These are phyloP conservation scores for Oryzias melastigma DNA, from an alignment of 2,113 vertebrate species.

Conservation along the genomic window DNA sequence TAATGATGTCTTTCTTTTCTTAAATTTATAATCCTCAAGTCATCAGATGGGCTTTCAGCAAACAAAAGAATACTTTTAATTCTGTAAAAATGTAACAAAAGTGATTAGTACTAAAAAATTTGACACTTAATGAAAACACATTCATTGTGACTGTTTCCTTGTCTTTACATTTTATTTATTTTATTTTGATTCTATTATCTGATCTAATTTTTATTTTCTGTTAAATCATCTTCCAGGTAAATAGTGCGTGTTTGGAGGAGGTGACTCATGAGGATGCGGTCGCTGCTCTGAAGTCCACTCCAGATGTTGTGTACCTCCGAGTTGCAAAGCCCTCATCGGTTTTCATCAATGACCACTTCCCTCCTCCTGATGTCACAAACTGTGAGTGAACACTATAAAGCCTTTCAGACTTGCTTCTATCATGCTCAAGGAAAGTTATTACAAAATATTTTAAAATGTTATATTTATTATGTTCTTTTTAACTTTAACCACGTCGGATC, in stretches of 20 bases:
- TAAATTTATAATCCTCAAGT: not conserved
- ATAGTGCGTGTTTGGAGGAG: constrained; percentile 91
- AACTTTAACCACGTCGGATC: not conserved
- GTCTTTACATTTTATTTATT: not conserved
- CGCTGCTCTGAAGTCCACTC: constrained; percentile 94
- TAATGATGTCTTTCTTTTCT: not conserved
- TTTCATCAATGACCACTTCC: constrained; percentile 92
- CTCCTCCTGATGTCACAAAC: constrained; percentile 91
- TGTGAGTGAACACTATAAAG: constrained; percentile 79
- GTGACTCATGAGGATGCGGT: constrained; percentile 97
- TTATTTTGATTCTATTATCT: not conserved
- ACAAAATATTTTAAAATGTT: too few species aligned
- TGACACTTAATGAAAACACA: too few species aligned
- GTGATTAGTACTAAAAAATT: too few species aligned
- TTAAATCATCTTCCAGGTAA: constrained; percentile 79
- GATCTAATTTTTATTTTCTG: not conserved
- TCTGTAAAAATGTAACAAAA: too few species aligned
- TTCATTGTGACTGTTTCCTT: too few species aligned
- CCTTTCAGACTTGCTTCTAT: not conserved
- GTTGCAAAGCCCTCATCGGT: constrained; percentile 93
- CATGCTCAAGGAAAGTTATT: not conserved
- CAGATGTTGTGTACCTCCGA: constrained; percentile 94
- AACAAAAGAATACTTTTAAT: too few species aligned
- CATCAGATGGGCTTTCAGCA: not conserved
- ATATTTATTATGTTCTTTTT: too few species aligned